Conservation (phyloP, 2,797 vertebrate genomes). For the Selene dorsalis region DNA sequence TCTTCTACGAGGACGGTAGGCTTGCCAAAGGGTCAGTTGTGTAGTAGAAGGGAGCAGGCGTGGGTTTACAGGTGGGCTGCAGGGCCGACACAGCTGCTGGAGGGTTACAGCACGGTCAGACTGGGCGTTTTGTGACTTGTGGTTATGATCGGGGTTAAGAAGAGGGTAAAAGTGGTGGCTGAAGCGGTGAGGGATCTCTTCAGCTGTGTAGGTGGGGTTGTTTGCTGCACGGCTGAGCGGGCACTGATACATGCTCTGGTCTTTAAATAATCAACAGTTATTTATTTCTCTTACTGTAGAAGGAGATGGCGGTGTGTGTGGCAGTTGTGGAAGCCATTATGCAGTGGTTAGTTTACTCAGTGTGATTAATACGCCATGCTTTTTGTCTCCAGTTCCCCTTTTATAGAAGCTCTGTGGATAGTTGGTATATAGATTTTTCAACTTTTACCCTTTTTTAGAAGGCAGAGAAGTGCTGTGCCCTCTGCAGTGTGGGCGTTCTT, state of each 20-base stretch:
- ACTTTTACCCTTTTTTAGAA: slow-evolving; percentile 70
- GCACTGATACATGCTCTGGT: slow-evolving; percentile 8
- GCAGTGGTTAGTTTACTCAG: slow-evolving; percentile 2
- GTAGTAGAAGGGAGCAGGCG: slow-evolving; percentile 37
- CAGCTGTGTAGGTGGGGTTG: slow-evolving; percentile 57
- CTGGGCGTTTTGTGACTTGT: slow-evolving; percentile 42
- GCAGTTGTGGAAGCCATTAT: neutral
- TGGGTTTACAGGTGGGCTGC: slow-evolving; percentile 44
- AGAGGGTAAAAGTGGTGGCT: slow-evolving; percentile 14
- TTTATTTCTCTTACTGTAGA: neutral
- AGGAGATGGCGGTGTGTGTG: neutral
- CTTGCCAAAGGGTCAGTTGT: slow-evolving; percentile 42
- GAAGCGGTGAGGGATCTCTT: slow-evolving; percentile 34
- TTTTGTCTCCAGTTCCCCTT: slow-evolving; percentile 19
- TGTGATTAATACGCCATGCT: slow-evolving; percentile 1
- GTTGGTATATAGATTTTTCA: slow-evolving; percentile 56
- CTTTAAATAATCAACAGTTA: slow-evolving; percentile 18
- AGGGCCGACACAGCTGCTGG: slow-evolving; percentile 20
- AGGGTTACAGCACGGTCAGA: neutral
- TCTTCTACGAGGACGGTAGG: slow-evolving; percentile 84
- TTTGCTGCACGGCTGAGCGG: slow-evolving; percentile 35
- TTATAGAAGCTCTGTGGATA: slow-evolving; percentile 14
- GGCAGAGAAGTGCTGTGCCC: slow-evolving; percentile 51
- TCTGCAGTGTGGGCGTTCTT: slow-evolving; percentile 71
- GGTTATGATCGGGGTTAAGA: slow-evolving; percentile 43